Base-by-base conservation (phyloP, 2,113 vertebrate species). In the Ammodytes marinus region DNA sequence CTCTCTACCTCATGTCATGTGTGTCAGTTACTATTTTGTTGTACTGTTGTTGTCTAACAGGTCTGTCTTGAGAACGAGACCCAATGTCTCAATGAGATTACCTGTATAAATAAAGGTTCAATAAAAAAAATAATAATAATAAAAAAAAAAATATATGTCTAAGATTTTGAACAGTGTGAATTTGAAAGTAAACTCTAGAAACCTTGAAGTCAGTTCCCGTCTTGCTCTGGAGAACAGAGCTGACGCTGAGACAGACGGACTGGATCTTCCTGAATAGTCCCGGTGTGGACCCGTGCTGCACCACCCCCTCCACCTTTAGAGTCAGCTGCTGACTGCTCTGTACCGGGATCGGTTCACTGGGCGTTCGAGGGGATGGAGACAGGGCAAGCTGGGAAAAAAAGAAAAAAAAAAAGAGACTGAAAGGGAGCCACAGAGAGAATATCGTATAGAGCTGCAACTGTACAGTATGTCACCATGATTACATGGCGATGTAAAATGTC, bases 191-290 rank as follows among this genome's bases (percentile, higher is more conserved):
- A 46, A 66, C 11, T 14, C 2, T 15, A 5, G 14, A 42, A 15
- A 91, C 78, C 95, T 99, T 99, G 68, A 93, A 97, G 58, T 99
- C 98, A 15, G 97, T 95, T 19, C 96, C 96, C 0, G 96, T 92
- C 94, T 99, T 99, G 92, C 94, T 97, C 92, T 99, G 98, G 15
- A 99, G 94, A 0, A 95, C 95, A 4, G 97, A 98, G 1, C 97
- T 99, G 66, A 98, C 98, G 0, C 96, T 97, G 19, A 99, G 95
- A 76, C 97, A 98, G 76, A 99, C 97, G 0, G 98, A 97, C 1
- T 99, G 97, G 91, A 99, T 98, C 91, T 97, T 98, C 43, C 98
- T 96, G 90, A 99, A 99, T 47, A 99, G 96, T 43, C 98, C 98
- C 0, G 98, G 98, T 19, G 96, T 97, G 0, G 97, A 96, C 12